These are phyloP conservation scores for Elephantulus edwardii DNA, from an alignment of 2,113 vertebrate species.

Conservation along the genomic window DNA sequence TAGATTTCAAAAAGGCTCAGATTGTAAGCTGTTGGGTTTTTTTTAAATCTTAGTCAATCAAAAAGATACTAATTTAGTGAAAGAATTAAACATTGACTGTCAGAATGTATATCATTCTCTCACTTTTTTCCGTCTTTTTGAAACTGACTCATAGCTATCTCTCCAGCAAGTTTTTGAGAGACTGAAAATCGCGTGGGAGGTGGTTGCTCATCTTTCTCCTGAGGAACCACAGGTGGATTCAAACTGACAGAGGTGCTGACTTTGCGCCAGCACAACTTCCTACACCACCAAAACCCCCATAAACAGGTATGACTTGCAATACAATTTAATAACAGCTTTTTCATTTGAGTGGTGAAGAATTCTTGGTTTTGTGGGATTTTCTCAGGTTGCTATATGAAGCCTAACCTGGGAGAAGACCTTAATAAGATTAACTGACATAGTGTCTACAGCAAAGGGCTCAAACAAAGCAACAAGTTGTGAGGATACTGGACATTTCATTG, in stretches of 20 bases:
- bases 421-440: neutral
- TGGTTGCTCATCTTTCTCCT: no score
- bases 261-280: no score
- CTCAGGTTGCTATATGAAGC: neutral
- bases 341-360: neutral
- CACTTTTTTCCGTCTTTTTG: no score
- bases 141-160: no score
- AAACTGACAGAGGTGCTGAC: no score
- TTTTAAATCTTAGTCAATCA: constrained; percentile 42
- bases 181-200: no score
- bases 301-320: no score
- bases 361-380: neutral
- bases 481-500: no score
- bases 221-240: no score
- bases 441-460: neutral
- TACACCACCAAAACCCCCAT: no score
- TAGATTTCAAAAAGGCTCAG: neutral
- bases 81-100: constrained; percentile 29
- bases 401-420: neutral
- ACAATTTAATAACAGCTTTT: constrained; percentile 6
- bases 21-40: neutral
- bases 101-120: neutral
- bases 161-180: no score
- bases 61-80: constrained; percentile 25
- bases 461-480: no score